Evolutionary conservation across 2,113 vertebrate genomes (phyloP), one percentile per base, ranked within the genome.

Genomic region (Hydrochoerus hydrochaeris): DNA sequence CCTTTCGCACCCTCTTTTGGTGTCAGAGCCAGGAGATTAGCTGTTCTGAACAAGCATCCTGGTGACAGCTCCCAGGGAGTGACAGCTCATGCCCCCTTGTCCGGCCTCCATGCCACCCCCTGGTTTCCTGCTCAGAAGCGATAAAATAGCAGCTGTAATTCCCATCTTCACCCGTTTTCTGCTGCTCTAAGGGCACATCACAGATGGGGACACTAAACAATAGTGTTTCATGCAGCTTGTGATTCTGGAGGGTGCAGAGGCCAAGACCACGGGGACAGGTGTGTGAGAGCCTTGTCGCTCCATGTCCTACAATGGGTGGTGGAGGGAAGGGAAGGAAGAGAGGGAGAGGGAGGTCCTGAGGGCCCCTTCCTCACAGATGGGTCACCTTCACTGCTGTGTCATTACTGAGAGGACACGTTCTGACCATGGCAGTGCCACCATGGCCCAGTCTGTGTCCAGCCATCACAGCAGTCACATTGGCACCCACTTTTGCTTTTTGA

Each of bases 381-480:
- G 54, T 54, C 54, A 54, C 16, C 11, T 13, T 54, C 54, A 16
- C 16, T 54, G 54, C 54, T 16, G 54, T 17, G 54, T 54, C 54
- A 54, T 54, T 54, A 17, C 54, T 54, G 54, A 16, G 54, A 26
- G 46, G 38, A 32, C 46, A 69, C 35, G 82, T 19, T 57, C 57
- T 19, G 10, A 12, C 22, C 44, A 41, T 1, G 26, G 3, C 13
- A 26, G n/a, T 7, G 3, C 7, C 4, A 38, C 62, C 35, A n/a
- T 44, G 17, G 5, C 4, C 57, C 35, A 13, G 8, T 30, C 35
- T 22, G 19, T 20, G 32, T 19, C 46, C 6, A 35, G 57, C 52
- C 44, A 22, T 28, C 4, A 60, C 41, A n/a, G n/a, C 16, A 32
- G 4, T 28, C n/a, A 6, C 1, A 0, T 22, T 35, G 38, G 5